phyloP scores from a whole-genome alignment of 1,140 invertebrate species.

The Hyles vespertilio region DNA sequence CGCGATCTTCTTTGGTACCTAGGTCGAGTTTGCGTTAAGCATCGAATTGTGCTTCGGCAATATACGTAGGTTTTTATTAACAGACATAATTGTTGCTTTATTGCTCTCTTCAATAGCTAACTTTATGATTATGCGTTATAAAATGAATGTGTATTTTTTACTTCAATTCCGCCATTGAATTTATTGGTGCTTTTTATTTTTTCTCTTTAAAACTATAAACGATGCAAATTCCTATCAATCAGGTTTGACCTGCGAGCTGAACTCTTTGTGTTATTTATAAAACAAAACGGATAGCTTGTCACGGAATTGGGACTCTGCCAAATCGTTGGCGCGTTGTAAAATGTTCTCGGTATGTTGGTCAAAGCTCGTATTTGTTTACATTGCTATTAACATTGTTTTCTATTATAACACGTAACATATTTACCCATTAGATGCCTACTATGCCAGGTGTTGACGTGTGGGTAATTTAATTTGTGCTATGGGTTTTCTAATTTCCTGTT shows the following conservation, averaged over 20 bases:
- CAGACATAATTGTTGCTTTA: too few relatives aligned
- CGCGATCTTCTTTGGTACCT: not conserved
- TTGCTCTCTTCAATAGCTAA: too few relatives aligned
- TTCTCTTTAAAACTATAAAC: slow-evolving; percentile 7
- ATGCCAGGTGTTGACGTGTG: too few relatives aligned
- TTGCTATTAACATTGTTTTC: slow-evolving; percentile 17
- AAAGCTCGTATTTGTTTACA: slow-evolving; percentile 64
- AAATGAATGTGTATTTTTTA: too few relatives aligned
- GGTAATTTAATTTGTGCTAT: too few relatives aligned
- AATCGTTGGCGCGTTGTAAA: slow-evolving; percentile 60
- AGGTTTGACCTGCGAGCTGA: slow-evolving; percentile 18
- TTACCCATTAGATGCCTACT: not conserved
- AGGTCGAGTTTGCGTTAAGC: not conserved
- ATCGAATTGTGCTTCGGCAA: too few relatives aligned
- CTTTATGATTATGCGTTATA: too few relatives aligned
- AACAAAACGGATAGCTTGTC: slow-evolving; percentile 49
- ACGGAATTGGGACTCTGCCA: slow-evolving; percentile 59
- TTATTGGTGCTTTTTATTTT: too few relatives aligned
- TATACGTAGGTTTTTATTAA: too few relatives aligned
- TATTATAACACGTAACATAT: slow-evolving; percentile 14
- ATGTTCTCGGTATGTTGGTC: slow-evolving; percentile 59
- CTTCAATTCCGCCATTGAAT: too few relatives aligned
- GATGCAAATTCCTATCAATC: slow-evolving; percentile 20
- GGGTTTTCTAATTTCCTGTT: too few relatives aligned
- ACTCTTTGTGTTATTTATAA: slow-evolving; percentile 44